These are phyloP conservation scores for Imbricaverruca yamaguchii DNA, from an alignment of 2,888 invertebrate genomes.

Conservation along the genomic window DNA sequence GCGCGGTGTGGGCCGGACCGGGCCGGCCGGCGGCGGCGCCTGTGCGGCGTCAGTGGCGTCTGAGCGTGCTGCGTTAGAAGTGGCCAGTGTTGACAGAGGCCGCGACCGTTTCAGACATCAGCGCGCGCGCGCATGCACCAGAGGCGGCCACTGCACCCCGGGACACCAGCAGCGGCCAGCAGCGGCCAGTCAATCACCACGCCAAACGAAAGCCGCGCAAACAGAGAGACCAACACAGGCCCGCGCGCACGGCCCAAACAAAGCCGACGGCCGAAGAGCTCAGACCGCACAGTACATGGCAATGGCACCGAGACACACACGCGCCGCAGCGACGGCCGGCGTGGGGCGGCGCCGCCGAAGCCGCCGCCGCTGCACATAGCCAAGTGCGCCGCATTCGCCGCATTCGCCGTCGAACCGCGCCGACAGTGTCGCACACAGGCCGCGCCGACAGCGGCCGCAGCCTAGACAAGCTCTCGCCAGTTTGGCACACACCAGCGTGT, in stretches of 20 bases:
- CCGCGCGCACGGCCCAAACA: background rate
- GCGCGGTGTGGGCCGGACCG: background rate
- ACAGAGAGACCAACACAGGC: background rate
- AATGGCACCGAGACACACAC: background rate
- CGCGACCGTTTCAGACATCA: background rate
- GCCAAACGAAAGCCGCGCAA: background rate
- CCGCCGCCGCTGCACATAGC: conserved; percentile 24
- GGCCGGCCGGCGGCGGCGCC: background rate
- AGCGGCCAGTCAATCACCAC: background rate
- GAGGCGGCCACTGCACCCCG: background rate
- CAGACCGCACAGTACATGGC: background rate
- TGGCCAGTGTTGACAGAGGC: background rate
- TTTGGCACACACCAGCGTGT: background rate
- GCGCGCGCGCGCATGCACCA: conserved; percentile 9
- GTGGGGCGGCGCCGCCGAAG: background rate
- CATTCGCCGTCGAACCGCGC: conserved; percentile 22
- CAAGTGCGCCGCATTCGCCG: conserved; percentile 24
- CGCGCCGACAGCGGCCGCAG: conserved; percentile 4
- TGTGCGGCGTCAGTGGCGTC: background rate
- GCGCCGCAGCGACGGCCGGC: background rate
- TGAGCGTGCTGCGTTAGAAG: background rate
- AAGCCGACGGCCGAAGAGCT: background rate
- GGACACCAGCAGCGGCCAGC: no score
- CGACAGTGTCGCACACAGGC: conserved; percentile 25
- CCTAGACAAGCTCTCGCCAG: conserved; percentile 5